Conservation (phyloP, 2,113 vertebrate genomes). For the Gallinago paraguaiae region DNA sequence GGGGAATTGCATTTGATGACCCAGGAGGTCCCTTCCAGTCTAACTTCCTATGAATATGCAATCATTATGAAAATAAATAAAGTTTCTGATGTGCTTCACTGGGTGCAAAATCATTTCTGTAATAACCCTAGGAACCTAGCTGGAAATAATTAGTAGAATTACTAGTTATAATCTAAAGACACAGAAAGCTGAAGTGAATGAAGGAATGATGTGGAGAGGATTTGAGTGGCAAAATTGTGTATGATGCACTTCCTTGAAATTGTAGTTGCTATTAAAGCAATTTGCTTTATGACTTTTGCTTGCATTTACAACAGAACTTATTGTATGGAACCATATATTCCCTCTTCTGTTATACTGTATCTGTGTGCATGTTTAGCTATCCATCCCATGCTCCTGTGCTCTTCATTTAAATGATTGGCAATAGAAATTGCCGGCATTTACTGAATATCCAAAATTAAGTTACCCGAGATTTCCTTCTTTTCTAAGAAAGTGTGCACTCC, state of each 20-base stretch:
- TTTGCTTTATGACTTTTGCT: neutral
- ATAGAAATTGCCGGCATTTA: neutral
- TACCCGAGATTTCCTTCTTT: neutral
- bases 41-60: neutral
- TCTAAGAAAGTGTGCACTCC: neutral
- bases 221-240: neutral
- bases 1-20: neutral
- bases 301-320: neutral
- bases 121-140: neutral
- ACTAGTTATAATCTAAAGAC: neutral
- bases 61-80: constrained; percentile 28
- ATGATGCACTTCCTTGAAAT: neutral
- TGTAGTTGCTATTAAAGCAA: neutral
- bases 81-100: constrained; percentile 6
- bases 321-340: neutral
- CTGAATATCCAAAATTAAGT: neutral
- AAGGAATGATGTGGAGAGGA: neutral
- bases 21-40: neutral
- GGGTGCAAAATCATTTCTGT: neutral
- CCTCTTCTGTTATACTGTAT: neutral
- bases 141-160: constrained; percentile 23
- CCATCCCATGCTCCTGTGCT: neutral
- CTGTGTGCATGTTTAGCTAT: neutral
- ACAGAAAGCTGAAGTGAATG: neutral
- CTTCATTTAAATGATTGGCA: neutral